Evolutionary conservation across 1,140 invertebrate genomes (phyloP).

Genomic region (Littorina saxatilis): DNA sequence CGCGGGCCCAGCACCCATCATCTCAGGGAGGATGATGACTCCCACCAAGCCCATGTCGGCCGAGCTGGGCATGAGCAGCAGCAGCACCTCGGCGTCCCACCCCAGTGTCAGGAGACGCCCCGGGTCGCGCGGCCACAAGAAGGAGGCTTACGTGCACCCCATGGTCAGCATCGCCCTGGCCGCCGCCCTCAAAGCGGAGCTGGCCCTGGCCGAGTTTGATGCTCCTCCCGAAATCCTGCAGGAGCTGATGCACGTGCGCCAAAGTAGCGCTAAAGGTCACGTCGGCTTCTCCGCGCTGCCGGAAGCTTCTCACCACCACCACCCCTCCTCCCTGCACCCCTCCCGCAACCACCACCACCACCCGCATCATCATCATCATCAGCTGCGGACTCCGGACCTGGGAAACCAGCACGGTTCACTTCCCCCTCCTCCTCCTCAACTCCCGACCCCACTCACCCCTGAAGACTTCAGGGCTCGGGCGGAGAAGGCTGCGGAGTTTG

Average conservation of each 20-base stretch:
- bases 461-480: constrained; percentile 6
- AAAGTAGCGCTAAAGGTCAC: no score
- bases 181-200: constrained; percentile 22
- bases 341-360: not conserved
- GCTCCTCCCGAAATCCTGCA: constrained; percentile 15
- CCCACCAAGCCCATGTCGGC: constrained; percentile 27
- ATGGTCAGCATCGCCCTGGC: constrained; percentile 10
- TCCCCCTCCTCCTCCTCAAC: not conserved
- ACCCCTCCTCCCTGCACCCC: not conserved
- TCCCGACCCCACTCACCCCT: not conserved
- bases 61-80: not conserved
- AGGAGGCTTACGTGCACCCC: constrained; percentile 24
- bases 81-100: not conserved
- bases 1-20: not conserved
- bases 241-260: not conserved
- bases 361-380: not conserved
- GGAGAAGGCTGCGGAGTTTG: constrained; percentile 51
- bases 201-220: constrained; percentile 21
- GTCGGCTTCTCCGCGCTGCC: no score
- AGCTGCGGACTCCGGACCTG: not conserved
- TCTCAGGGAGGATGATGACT: constrained; percentile 20
- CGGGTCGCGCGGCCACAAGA: constrained; percentile 5
- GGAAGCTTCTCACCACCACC: not conserved
- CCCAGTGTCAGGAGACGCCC: not conserved
- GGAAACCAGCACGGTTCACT: not conserved